Evolutionary conservation across 2,888 invertebrate species (phyloP), one percentile per base, ranked within the genome.

Genomic region (Cosmia pyralina): DNA sequence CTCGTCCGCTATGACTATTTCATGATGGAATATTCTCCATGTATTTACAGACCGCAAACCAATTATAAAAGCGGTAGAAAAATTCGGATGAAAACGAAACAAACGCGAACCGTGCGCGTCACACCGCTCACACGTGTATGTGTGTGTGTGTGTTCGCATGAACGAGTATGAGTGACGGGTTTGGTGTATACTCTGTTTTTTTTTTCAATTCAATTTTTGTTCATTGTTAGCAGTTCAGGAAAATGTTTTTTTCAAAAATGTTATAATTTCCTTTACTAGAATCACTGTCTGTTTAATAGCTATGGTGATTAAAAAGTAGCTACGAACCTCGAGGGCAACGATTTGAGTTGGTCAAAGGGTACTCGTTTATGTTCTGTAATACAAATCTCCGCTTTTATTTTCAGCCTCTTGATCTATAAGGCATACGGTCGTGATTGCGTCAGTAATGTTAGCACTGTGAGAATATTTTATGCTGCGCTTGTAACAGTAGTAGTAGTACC

Each of bases 31-130:
- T 68, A 68, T 53, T 53, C 19, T 48, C 10, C 22, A 41, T 22
- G 58, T 76, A 59, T 70, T 57, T 57, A 77, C 17, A 41, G 10
- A 50, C n/a, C 41, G 28, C 59, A 34, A 38, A 75, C 48, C 59
- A 64, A 70, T 78, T 76, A 77, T 53, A 70, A 58, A 52, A 70
- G n/a, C 34, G 22, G 53, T 50, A 28, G 17, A 64, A 52, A 44
- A 77, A 41, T 10, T 73, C 19, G 1, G 15, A 69, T 68, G 75
- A 65, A 64, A 77, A 70, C 64, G 10, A 65, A 78, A 78, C 78
- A 70, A 59, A n/a, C 64, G 50, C 50, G 1, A 58, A 13, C n/a
- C 7, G 44, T 19, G n/a, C 15, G 7, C 41, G 52, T 28, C 48
- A 50, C 13, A 5, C 22, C 19, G 46, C 41, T 2, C 7, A 19